Evolutionary conservation across 2,888 invertebrate genomes (phyloP).

Genomic region (Cepaea hortensis): DNA sequence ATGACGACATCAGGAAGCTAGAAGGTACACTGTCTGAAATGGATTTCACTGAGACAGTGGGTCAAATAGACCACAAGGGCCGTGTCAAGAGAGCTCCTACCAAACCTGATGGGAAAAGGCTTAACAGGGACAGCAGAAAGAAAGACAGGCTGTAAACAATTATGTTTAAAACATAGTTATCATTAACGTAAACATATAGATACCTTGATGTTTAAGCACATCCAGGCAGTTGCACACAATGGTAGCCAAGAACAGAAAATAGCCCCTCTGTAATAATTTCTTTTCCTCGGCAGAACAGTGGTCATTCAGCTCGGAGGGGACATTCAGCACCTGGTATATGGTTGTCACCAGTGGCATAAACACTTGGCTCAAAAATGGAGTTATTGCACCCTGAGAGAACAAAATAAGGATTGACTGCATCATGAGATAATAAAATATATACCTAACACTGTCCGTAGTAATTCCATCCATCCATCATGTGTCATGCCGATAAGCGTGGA

Average conservation of each 20-base stretch:
- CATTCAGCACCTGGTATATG: slow-evolving; percentile 77
- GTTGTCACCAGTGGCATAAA: slow-evolving; percentile 78
- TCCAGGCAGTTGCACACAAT: slow-evolving; percentile 78
- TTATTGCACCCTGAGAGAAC: slow-evolving; percentile 76
- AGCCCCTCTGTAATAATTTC: slow-evolving; percentile 77
- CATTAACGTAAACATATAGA: not conserved
- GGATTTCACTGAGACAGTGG: no score
- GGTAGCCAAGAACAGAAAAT: slow-evolving; percentile 78
- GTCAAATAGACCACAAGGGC: not conserved
- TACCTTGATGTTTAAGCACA: slow-evolving; percentile 67
- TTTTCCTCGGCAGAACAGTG: slow-evolving; percentile 77
- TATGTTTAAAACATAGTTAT: not conserved
- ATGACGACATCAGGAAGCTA: no score
- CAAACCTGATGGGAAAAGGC: not conserved
- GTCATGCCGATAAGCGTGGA: no score
- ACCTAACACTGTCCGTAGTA: not conserved
- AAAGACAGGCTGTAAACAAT: not conserved
- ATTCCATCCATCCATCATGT: no score
- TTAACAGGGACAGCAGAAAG: not conserved
- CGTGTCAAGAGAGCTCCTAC: not conserved
- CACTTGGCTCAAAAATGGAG: slow-evolving; percentile 78
- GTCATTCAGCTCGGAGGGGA: slow-evolving; percentile 77
- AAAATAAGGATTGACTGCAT: not conserved
- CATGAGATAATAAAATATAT: not conserved
- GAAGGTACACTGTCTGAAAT: no score